These are phyloP conservation scores for Dissostichus mawsoni DNA, from an alignment of 2,113 vertebrate genomes.

Conservation along the genomic window DNA sequence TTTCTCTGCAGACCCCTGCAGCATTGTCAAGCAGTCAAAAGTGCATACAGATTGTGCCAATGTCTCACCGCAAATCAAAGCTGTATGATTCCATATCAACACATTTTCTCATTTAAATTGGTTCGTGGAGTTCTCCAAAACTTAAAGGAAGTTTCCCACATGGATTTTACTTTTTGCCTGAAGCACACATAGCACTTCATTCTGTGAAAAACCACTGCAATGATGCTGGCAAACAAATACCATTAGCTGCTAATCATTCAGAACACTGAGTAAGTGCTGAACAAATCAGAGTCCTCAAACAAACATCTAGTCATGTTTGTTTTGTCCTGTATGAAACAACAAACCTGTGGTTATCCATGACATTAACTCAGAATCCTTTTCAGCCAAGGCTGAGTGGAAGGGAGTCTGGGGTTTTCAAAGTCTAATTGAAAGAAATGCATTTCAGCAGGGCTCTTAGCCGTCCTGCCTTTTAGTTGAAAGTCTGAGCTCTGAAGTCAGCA, in stretches of 20 bases:
- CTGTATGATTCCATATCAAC: constrained; percentile 65
- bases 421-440: constrained; percentile 66
- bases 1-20: constrained; percentile 66
- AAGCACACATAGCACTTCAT: constrained; percentile 53
- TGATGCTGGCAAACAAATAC: constrained; percentile 29
- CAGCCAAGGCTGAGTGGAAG: constrained; percentile 32
- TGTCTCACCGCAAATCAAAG: constrained; percentile 69
- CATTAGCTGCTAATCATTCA: constrained; percentile 58
- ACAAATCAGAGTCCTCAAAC: constrained; percentile 48
- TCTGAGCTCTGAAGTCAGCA: constrained; percentile 68
- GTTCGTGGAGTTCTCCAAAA: constrained; percentile 39
- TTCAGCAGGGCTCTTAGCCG: constrained; percentile 53
- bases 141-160: constrained; percentile 37
- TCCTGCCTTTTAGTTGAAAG: constrained; percentile 52
- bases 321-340: constrained; percentile 45
- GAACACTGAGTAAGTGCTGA: constrained; percentile 45
- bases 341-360: constrained; percentile 45
- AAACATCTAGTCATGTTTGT: constrained; percentile 39
- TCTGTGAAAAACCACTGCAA: constrained; percentile 30
- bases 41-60: constrained; percentile 70
- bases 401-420: constrained; percentile 42
- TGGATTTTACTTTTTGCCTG: constrained; percentile 38
- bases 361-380: constrained; percentile 33
- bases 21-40: constrained; percentile 65
- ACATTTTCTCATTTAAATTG: constrained; percentile 55